phyloP scores from a whole-genome alignment of 2,113 vertebrate genomes.

The Callorhinus ursinus region DNA sequence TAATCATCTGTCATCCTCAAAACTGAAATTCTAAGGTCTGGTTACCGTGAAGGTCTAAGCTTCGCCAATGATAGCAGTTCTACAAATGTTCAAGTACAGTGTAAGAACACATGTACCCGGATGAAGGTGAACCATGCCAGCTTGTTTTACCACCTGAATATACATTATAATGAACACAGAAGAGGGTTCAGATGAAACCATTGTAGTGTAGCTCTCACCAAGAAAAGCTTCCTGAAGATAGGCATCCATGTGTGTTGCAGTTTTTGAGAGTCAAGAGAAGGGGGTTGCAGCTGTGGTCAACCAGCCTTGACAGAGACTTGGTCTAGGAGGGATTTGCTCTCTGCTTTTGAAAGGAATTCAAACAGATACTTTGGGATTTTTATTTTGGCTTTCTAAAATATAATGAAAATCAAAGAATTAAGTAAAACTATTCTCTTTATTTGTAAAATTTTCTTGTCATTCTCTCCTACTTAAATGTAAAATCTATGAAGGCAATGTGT shows the following conservation, averaged over 20 bases:
- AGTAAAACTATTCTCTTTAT: constrained; percentile 9
- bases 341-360: background rate
- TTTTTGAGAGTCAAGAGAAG: background rate
- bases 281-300: background rate
- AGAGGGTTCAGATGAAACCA: background rate
- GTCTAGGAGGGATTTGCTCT: background rate
- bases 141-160: background rate
- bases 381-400: constrained; percentile 26
- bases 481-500: background rate
- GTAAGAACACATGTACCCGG: background rate
- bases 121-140: background rate
- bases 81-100: background rate
- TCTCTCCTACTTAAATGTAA: background rate
- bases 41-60: background rate
- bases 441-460: background rate
- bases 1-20: constrained; percentile 17
- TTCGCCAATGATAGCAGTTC: background rate
- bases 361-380: background rate
- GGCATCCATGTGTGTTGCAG: background rate
- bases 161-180: background rate
- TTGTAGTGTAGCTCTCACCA: background rate
- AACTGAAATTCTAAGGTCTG: background rate
- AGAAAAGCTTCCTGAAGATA: background rate
- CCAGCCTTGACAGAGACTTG: background rate
- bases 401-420: background rate